These are phyloP conservation scores for Hippocampus guttulatus DNA, from an alignment of 2,113 vertebrate species.

Conservation along the genomic window DNA sequence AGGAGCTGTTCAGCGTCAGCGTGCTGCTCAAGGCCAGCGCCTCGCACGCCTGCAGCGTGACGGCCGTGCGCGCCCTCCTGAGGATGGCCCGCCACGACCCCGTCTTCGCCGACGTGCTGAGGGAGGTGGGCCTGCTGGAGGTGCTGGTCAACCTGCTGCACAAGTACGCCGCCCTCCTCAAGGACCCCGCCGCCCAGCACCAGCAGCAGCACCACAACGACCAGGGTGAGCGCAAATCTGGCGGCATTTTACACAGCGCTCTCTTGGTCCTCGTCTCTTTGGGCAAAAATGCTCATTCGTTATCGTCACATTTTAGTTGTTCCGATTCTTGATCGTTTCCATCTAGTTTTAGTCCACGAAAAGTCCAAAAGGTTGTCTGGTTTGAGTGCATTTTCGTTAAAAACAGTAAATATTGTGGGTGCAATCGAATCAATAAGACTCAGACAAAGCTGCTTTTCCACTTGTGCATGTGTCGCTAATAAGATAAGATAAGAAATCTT, in stretches of 20 bases:
- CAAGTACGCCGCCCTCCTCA: constrained; percentile 96
- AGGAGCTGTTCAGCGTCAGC: constrained; percentile 96
- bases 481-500: no score
- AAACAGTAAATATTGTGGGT: no score
- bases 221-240: constrained; percentile 72
- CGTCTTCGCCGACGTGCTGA: constrained; percentile 95
- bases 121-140: constrained; percentile 95
- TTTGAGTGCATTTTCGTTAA: no score
- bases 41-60: constrained; percentile 89
- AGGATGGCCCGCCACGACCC: constrained; percentile 89
- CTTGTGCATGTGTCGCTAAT: neutral
- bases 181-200: constrained; percentile 80
- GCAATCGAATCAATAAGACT: no score
- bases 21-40: constrained; percentile 92
- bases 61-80: constrained; percentile 84
- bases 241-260: no score
- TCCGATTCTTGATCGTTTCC: no score
- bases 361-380: no score
- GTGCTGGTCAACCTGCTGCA: constrained; percentile 97
- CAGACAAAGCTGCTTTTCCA: neutral
- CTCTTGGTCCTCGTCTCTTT: no score
- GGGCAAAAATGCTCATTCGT: no score
- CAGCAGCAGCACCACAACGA: constrained; percentile 68
- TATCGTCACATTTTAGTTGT: no score
- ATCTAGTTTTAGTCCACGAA: no score